These are phyloP conservation scores for Microchirus variegatus DNA, from an alignment of 2,797 vertebrate genomes.

Conservation along the genomic window DNA sequence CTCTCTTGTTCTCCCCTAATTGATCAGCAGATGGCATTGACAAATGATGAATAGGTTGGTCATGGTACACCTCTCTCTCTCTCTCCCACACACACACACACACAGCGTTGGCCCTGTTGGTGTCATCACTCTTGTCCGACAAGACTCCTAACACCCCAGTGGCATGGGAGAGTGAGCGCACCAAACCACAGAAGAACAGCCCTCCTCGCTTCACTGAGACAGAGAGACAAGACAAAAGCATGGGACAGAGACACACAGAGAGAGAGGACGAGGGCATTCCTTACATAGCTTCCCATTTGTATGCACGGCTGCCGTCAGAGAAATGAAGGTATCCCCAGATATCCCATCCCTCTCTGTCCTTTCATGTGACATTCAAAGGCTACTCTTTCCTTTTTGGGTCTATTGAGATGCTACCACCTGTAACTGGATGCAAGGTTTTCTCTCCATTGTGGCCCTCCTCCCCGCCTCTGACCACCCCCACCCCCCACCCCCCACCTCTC, in stretches of 20 bases:
- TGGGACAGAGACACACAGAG: constrained; percentile 23
- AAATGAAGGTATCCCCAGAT: constrained; percentile 71
- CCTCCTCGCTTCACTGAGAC: constrained; percentile 70
- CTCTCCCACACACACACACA: constrained; percentile 47
- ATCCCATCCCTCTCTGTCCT: constrained; percentile 78
- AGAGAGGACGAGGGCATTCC: constrained; percentile 76
- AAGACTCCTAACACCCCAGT: constrained; percentile 83
- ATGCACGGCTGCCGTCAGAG: constrained; percentile 82
- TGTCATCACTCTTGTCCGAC: constrained; percentile 89
- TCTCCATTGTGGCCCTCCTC: constrained; percentile 57
- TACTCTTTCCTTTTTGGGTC: constrained; percentile 76
- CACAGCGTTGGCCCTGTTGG: constrained; percentile 52
- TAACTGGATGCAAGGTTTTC: constrained; percentile 80
- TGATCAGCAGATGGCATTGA: constrained; percentile 85
- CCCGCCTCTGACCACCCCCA: constrained; percentile 5
- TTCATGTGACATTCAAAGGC: constrained; percentile 83
- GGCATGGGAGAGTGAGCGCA: constrained; percentile 86
- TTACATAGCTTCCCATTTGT: constrained; percentile 88
- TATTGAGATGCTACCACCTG: constrained; percentile 83
- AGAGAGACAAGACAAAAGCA: constrained; percentile 64
- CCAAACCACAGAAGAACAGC: constrained; percentile 67
- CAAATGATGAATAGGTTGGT: constrained; percentile 77
- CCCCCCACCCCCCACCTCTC: constrained; percentile 1
- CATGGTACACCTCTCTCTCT: constrained; percentile 58
- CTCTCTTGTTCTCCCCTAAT: constrained; percentile 81